Base-by-base conservation (phyloP, 2,113 vertebrate genomes). In the Erinaceus europaeus region DNA sequence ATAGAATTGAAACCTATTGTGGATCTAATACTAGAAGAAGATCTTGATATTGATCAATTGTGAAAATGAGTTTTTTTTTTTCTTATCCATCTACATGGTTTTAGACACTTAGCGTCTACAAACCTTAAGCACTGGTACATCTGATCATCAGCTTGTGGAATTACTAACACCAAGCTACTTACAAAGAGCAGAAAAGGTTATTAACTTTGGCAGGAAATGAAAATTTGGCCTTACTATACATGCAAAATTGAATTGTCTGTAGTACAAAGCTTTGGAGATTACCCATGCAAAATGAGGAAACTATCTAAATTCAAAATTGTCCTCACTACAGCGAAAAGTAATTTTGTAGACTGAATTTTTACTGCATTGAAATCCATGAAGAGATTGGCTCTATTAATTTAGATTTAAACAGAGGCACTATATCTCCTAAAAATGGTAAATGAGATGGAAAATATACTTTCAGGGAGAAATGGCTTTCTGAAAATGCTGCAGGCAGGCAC, bases 231-330 rank as follows among this genome's bases (percentile, higher is more conserved):
- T 89, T 96, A 96, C 94, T 95, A 94, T 94, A 95, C 89, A 94
- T 65, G 86, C 92, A 90, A 94, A 97, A 97, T 96, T 96, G 96
- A 96, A 96, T 93, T 95, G 94, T 96, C 94, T 96, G 62, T 86
- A 94, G 86, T 93, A 94, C 5, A 17, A 94, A 96, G 91, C 94
- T 97, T 96, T 95, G 84, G 93, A 94, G 91, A 96, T 96, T 94
- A 95, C 91, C 86, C 83, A 52, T 88, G 90, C 93, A 96, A 96
- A 97, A 96, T 96, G 92, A 96, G 94, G 94, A 97, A 94, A 90
- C 17, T 46, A 94, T 95, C 94, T 94, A 92, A 94, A 96, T 97
- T 95, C 95, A 89, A 96, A 97, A 95, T 94, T 95, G 81, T 93
- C 59, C 87, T 94, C 86, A 82, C 40, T 92, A 95, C 86, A 80